Percentiles rank a stretch among this genome's conserved stretches.
Conservation (phyloP, 2,797 vertebrate species). For the Tenualosa thibaudeaui region DNA sequence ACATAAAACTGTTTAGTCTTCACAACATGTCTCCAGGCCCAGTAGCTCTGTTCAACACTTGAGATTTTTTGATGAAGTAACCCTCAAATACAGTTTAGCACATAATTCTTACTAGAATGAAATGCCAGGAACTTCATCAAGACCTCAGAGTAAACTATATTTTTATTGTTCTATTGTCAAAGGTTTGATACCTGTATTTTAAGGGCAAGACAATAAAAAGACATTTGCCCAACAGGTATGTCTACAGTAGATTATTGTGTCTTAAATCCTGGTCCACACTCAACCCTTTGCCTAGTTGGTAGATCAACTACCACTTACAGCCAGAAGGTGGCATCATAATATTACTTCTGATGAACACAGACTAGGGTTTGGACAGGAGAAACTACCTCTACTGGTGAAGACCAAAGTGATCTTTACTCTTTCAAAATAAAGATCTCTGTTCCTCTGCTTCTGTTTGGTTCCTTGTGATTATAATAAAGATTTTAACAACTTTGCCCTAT, state of each 20-base stretch:
- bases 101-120: not conserved
- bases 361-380: not conserved
- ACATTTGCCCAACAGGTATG: not conserved
- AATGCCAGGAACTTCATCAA: not conserved
- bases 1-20: not conserved
- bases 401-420: not conserved
- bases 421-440: not conserved
- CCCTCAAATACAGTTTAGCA: not conserved
- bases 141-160: not conserved
- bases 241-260: constrained; percentile 14
- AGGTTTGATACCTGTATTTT: not conserved
- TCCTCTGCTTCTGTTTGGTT: not conserved
- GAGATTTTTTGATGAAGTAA: not conserved
- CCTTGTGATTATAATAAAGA: not conserved
- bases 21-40: not conserved
- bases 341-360: not conserved
- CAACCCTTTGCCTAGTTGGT: not conserved
- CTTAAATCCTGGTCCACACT: constrained; percentile 23
- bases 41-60: not conserved
- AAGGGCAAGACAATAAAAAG: not conserved
- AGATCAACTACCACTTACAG: constrained; percentile 29
- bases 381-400: not conserved
- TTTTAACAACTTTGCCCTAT: not conserved
- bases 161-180: not conserved
- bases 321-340: constrained; percentile 58